These are phyloP conservation scores for Acrossocheilus fasciatus DNA, from an alignment of 2,797 vertebrate genomes.

Conservation along the genomic window DNA sequence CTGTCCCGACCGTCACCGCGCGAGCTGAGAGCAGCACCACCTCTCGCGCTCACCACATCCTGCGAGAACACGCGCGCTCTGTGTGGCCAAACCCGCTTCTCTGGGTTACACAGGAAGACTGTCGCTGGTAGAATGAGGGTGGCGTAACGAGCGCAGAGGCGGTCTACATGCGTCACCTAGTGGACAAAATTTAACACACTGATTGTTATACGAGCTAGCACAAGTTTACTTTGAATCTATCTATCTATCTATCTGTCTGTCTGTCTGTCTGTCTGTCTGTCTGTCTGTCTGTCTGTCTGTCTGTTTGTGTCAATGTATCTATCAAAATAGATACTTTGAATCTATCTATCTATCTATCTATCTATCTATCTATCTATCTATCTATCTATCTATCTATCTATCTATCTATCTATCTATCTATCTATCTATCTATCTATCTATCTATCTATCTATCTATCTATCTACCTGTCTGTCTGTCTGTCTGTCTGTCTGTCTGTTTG, in stretches of 20 bases:
- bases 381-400: no score
- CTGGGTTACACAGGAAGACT: slow-evolving; percentile 4
- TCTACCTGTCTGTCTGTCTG: no score
- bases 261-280: no score
- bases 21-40: slow-evolving; percentile 22
- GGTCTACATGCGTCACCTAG: slow-evolving; percentile 34
- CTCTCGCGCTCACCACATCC: slow-evolving; percentile 49
- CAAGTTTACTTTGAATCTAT: neutral
- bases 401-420: no score
- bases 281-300: no score
- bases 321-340: no score
- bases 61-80: slow-evolving; percentile 27
- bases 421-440: no score
- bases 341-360: no score
- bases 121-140: neutral
- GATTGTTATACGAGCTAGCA: neutral
- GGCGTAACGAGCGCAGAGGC: neutral
- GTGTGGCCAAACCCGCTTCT: slow-evolving; percentile 13
- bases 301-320: no score
- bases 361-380: no score
- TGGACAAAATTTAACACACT: neutral
- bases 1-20: slow-evolving; percentile 19
- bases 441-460: no score
- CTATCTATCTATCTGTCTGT: neutral
- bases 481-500: no score